Evolutionary conservation across 2,113 vertebrate genomes (phyloP).

Genomic region (Phainopepla nitens): DNA sequence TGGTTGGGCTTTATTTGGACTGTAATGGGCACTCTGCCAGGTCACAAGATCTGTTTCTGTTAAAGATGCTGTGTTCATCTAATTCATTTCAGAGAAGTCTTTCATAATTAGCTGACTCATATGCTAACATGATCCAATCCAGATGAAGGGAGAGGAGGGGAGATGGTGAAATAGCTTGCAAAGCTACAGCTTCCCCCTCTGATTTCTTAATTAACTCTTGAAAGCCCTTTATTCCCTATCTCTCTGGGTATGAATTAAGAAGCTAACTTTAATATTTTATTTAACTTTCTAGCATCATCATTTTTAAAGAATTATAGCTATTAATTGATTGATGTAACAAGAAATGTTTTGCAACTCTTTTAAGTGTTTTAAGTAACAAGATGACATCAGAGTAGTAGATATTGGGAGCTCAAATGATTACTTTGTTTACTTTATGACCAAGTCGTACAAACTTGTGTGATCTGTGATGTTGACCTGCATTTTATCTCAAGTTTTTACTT

Average conservation of each 20-base stretch:
- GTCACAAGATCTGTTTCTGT: slow-evolving; percentile 48
- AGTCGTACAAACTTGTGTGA: background rate
- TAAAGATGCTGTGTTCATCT: slow-evolving; percentile 35
- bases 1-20: slow-evolving; percentile 34
- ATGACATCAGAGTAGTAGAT: background rate
- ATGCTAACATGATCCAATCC: background rate
- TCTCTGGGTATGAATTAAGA: background rate
- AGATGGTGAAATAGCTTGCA: slow-evolving; percentile 25
- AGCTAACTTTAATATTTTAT: background rate
- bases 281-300: background rate
- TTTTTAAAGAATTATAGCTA: background rate
- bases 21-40: background rate
- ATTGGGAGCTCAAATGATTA: background rate
- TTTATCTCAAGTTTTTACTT: background rate
- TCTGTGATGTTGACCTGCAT: background rate
- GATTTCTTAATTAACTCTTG: slow-evolving; percentile 23
- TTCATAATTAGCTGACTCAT: slow-evolving; percentile 63
- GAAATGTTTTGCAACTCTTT: background rate
- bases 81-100: slow-evolving; percentile 56
- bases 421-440: background rate
- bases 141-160: slow-evolving; percentile 35
- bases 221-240: background rate
- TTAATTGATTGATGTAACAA: background rate
- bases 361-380: background rate
- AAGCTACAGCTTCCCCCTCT: background rate